phyloP scores from a whole-genome alignment of 2,113 vertebrate genomes.

The Sterrhoptilus dennistouni region DNA sequence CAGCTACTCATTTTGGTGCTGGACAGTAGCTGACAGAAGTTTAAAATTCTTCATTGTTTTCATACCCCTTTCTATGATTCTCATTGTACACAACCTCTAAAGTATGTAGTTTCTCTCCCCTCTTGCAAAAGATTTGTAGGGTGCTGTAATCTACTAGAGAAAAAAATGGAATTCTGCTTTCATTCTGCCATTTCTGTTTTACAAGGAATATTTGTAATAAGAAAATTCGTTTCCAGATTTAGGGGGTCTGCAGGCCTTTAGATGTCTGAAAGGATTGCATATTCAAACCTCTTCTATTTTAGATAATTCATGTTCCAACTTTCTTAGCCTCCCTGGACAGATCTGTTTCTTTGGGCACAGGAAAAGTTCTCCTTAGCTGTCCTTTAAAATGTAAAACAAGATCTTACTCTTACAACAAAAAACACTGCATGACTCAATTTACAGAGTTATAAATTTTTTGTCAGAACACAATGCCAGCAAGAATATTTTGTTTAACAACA shows the following conservation, averaged over 20 bases:
- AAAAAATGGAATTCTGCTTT: neutral
- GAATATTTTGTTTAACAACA: conserved; percentile 62
- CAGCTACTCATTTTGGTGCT: neutral
- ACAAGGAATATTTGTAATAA: neutral
- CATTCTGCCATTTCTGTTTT: neutral
- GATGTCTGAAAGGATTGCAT: neutral
- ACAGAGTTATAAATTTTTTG: conserved; percentile 65
- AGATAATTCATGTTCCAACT: neutral
- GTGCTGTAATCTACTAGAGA: neutral
- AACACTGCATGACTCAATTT: conserved; percentile 48
- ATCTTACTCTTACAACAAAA: conserved; percentile 58
- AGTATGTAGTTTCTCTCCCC: neutral
- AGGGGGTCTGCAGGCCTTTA: neutral
- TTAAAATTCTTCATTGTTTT: neutral
- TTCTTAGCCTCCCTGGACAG: neutral
- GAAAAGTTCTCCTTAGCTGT: neutral
- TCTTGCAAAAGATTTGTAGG: neutral
- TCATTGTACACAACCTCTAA: too few species aligned
- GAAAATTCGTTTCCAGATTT: neutral
- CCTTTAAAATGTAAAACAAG: conserved; percentile 58
- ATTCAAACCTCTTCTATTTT: neutral
- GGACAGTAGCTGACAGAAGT: neutral
- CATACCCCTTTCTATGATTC: fast-evolving
- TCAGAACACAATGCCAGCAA: conserved; percentile 60
- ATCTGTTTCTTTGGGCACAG: neutral